A percentile compares a stretch with the other conserved stretches of the same genome.
phyloP scores from a whole-genome alignment of 1,140 invertebrate genomes.

The Lasaia peninsularis region DNA sequence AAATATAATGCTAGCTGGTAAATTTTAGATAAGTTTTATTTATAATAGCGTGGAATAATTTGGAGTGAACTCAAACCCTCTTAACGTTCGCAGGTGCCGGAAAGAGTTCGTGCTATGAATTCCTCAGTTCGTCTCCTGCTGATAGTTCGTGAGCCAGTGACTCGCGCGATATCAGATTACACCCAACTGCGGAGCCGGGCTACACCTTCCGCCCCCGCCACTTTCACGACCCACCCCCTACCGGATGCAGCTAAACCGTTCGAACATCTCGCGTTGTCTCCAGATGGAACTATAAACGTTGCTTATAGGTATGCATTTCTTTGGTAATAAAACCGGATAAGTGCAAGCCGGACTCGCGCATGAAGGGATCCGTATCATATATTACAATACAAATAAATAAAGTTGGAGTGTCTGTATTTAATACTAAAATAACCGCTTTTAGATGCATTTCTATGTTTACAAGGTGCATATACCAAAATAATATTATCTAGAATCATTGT shows the following conservation, averaged over 20 bases:
- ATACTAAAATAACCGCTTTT: too few species aligned
- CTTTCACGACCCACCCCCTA: constrained; percentile 50
- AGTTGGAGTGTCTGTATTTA: too few species aligned
- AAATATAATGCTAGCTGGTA: too few species aligned
- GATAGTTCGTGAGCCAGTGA: constrained; percentile 97
- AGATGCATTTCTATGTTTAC: too few species aligned
- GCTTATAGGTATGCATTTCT: constrained; percentile 79
- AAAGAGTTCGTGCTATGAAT: constrained; percentile 95
- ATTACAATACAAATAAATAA: too few species aligned
- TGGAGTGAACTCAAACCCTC: not conserved
- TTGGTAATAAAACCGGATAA: not conserved
- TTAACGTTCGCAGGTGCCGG: constrained; percentile 81
- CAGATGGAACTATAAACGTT: constrained; percentile 90
- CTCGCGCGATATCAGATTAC: constrained; percentile 97
- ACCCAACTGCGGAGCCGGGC: constrained; percentile 90
- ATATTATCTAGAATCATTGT: too few species aligned
- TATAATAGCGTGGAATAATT: not conserved
- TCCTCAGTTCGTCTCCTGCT: constrained; percentile 93
- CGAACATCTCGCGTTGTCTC: constrained; percentile 87
- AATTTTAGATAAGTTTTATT: too few species aligned
- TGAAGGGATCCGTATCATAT: too few species aligned
- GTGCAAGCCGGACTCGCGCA: not conserved
- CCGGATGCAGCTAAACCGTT: constrained; percentile 80
- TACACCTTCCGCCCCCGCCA: constrained; percentile 77
- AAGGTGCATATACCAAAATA: too few species aligned